Conservation (phyloP, 2,797 vertebrate species). For the Ispidina lecontei region DNA sequence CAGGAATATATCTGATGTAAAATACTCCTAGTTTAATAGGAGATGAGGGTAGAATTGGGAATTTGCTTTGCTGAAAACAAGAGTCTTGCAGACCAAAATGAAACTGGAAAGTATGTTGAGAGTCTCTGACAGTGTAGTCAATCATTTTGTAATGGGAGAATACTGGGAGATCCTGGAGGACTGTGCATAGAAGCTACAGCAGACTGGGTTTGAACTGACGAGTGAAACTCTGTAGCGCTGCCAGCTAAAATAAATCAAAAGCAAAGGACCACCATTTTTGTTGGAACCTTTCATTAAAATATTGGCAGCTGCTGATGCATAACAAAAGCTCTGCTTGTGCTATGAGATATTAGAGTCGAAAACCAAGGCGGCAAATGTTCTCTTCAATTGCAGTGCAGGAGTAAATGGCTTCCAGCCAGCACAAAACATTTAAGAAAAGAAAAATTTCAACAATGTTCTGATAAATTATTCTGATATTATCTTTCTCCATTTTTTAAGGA, state of each 20-base stretch:
- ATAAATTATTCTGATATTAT: neutral
- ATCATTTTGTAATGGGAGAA: slow-evolving; percentile 20
- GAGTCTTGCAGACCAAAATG: neutral
- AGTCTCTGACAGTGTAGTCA: neutral
- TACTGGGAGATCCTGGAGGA: slow-evolving; percentile 3
- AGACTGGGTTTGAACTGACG: slow-evolving; percentile 10
- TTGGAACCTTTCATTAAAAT: slow-evolving; percentile 64
- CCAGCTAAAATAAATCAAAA: slow-evolving; percentile 53
- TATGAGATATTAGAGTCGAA: slow-evolving; percentile 47
- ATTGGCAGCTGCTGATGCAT: slow-evolving; percentile 67
- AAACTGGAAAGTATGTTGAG: neutral
- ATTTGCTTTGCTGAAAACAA: slow-evolving; percentile 11
- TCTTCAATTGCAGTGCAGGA: slow-evolving; percentile 37
- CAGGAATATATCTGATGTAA: neutral
- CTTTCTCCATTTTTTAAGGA: neutral
- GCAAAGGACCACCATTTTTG: slow-evolving; percentile 48
- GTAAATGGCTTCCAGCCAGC: slow-evolving; percentile 48
- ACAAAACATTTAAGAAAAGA: slow-evolving; percentile 22
- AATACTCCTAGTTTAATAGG: neutral
- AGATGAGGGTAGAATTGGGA: neutral
- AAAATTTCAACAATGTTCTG: neutral
- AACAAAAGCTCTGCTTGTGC: slow-evolving; percentile 68
- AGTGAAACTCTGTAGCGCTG: slow-evolving; percentile 25
- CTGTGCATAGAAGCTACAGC: neutral
- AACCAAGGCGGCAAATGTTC: slow-evolving; percentile 57